Evolutionary conservation across 2,888 invertebrate species (phyloP).

Genomic region (Chymomyza caudatula): DNA sequence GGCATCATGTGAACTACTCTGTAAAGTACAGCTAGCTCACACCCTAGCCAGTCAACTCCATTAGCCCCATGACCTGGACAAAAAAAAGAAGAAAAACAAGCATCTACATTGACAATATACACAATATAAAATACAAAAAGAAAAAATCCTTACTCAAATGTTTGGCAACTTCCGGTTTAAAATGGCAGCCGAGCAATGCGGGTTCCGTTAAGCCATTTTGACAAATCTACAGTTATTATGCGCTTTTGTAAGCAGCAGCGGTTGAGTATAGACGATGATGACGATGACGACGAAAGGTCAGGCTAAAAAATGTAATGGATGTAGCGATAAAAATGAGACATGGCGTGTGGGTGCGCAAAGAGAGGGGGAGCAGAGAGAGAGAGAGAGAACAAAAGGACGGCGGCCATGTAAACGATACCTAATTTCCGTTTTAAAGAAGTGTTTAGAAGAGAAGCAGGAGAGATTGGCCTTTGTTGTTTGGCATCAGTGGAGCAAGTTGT

Average conservation of each 20-base stretch:
- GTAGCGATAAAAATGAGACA: constrained; percentile 35
- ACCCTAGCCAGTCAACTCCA: constrained; percentile 22
- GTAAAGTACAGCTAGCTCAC: background rate
- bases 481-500: constrained; percentile 18
- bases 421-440: constrained; percentile 54
- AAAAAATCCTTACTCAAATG: constrained; percentile 44
- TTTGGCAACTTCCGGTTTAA: constrained; percentile 68
- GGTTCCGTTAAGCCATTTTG: constrained; percentile 64
- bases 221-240: constrained; percentile 47
- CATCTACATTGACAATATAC: background rate
- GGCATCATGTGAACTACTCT: no score
- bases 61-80: constrained; percentile 23
- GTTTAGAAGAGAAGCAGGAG: background rate
- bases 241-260: constrained; percentile 40
- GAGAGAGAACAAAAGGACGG: constrained; percentile 8
- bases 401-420: constrained; percentile 67
- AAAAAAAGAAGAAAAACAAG: constrained; percentile 7
- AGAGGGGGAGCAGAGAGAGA: constrained; percentile 1
- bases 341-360: background rate
- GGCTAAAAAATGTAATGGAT: constrained; percentile 44
- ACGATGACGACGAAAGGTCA: constrained; percentile 30
- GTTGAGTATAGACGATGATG: background rate
- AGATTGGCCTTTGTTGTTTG: background rate
- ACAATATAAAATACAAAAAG: background rate
- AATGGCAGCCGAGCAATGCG: constrained; percentile 51